These are phyloP conservation scores for Phycodurus eques DNA, from an alignment of 2,113 vertebrate genomes.

Conservation along the genomic window DNA sequence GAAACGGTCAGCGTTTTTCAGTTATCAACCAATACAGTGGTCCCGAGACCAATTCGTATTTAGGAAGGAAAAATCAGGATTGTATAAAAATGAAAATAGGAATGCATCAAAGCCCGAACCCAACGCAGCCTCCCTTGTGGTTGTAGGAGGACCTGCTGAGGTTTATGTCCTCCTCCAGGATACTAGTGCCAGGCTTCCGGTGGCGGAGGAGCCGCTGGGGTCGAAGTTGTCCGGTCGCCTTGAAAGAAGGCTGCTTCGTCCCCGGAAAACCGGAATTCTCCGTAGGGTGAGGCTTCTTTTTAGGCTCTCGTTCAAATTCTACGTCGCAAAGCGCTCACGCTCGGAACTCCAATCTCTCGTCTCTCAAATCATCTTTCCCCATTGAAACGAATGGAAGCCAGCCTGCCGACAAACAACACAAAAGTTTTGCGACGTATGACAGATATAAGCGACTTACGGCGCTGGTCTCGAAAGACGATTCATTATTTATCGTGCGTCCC, in stretches of 20 bases:
- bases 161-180: conserved; percentile 66
- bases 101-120: no score
- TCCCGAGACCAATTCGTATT: background rate
- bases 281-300: conserved; percentile 75
- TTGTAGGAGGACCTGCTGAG: conserved; percentile 81
- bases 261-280: conserved; percentile 77
- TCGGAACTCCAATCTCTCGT: no score
- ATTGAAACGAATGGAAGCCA: no score
- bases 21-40: background rate
- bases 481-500: no score
- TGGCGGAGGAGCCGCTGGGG: conserved; percentile 91
- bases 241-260: conserved; percentile 79
- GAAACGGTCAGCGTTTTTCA: conserved; percentile 69
- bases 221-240: conserved; percentile 81
- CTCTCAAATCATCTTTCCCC: no score
- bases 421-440: no score
- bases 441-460: no score
- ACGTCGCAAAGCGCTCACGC: no score
- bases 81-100: no score
- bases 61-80: no score
- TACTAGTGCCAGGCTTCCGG: conserved; percentile 76
- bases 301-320: background rate
- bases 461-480: no score
- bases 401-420: no score
- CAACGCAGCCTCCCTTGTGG: conserved; percentile 13